A percentile compares a stretch with the other conserved stretches of the same genome.
Evolutionary conservation across 2,888 invertebrate genomes (phyloP).

Genomic region (Plagiodera versicolora): DNA sequence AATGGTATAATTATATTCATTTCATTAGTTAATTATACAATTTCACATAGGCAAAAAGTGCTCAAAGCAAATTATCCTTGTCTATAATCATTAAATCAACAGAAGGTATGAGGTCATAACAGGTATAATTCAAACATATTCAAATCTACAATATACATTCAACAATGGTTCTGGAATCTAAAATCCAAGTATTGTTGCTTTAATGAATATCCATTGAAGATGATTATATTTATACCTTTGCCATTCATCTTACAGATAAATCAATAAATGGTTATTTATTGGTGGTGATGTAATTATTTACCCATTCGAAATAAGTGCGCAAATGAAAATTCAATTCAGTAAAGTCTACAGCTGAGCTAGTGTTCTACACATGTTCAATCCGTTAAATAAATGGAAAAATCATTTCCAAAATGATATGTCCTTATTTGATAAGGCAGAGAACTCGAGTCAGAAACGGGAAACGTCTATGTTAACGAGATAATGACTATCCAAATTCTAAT

Average conservation of each 20-base stretch:
- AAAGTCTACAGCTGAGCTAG: too few species aligned
- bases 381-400: background rate
- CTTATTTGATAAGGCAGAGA: background rate
- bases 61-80: too few species aligned
- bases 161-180: too few species aligned
- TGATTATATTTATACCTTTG: background rate
- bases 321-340: slow-evolving; percentile 19
- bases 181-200: too few species aligned
- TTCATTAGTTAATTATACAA: too few species aligned
- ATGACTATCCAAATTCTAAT: slow-evolving; percentile 41
- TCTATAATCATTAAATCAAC: too few species aligned
- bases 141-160: too few species aligned
- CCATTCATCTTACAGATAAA: slow-evolving; percentile 2
- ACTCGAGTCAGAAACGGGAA: slow-evolving; percentile 8
- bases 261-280: slow-evolving; percentile 13
- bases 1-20: too few species aligned
- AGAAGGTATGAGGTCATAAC: too few species aligned
- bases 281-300: slow-evolving; percentile 33
- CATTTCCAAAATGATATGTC: background rate
- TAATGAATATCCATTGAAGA: too few species aligned
- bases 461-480: slow-evolving; percentile 8
- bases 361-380: background rate
- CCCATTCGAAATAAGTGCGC: slow-evolving; percentile 32
- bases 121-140: too few species aligned
- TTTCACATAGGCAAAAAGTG: too few species aligned